Base-by-base conservation (phyloP, 1,140 invertebrate genomes). In the Megalonaias nervosa region DNA sequence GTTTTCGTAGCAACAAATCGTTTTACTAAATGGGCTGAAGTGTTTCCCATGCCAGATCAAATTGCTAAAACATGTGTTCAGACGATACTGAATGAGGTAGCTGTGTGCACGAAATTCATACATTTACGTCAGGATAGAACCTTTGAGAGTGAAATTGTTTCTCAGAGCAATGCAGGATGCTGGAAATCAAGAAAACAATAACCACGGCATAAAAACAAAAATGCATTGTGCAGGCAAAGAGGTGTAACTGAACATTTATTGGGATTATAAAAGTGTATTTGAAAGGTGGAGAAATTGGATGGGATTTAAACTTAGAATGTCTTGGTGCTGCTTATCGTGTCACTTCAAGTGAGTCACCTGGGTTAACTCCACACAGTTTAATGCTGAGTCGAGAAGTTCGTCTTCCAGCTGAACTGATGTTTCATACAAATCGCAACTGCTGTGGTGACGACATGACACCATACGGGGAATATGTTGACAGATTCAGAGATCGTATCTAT, bases 221-320 rank as follows among this genome's bases (percentile, higher is more conserved):
- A 55, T 75, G 66, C 17, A 77, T 82, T 70, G 80, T 80, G 12
- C 80, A 82, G 65, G 67, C 81, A 12, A 6, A 48, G 83, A 89
- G 85, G 56, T 78, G 85, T 55, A 89, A 88, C 67, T 55, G 77
- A 21, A 87, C 88, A 19, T 62, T 87, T 6, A 60, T 75, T 2
- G n/a, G 71, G 2, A 82, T 82, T 78, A 74, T 88, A 60, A 71
- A 77, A 11, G 67, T 83, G 81, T 92, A 74, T n/a, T 23, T 78
- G 14, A 3, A 31, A 15, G 57, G 31, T 26, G 58, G 72, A 19
- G 74, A 83, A 66, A 56, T 31, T 3, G 71, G 83, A 16, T 85
- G 81, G 83, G 82, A 86, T 68, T 16, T 64, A 5, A 61, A 76
- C 38, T 57, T 85, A 11, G 71, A 65, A 14, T 71, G 75, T 64